Evolutionary conservation across 2,888 invertebrate genomes (phyloP).

Genomic region (Oscheius myriophilus): DNA sequence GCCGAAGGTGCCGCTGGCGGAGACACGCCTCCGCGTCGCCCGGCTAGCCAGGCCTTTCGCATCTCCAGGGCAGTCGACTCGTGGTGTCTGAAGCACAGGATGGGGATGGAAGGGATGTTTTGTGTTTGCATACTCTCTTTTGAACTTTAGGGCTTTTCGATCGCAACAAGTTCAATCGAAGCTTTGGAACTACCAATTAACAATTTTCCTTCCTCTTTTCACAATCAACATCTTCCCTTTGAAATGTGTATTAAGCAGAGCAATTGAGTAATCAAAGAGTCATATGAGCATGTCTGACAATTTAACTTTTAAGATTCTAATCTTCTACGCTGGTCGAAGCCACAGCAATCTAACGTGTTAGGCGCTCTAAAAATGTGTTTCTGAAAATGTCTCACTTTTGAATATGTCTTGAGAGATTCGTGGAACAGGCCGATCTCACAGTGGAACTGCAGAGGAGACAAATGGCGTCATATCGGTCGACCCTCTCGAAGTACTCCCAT

Average conservation of each 20-base stretch:
- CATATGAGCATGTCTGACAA: no score
- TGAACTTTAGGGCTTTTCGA: no score
- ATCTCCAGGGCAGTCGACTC: conserved; percentile 21
- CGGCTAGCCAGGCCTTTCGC: conserved; percentile 24
- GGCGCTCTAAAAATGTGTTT: no score
- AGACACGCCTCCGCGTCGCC: conserved; percentile 17
- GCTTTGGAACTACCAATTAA: no score
- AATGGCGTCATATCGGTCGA: conserved; percentile 34
- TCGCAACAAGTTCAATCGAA: background rate
- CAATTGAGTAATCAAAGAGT: no score
- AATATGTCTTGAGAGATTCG: conserved; percentile 38
- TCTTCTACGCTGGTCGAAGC: no score
- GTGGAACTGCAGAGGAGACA: conserved; percentile 35
- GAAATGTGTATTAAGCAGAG: no score
- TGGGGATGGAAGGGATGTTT: no score
- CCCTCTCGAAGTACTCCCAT: conserved; percentile 33
- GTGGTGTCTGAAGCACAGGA: conserved; percentile 28
- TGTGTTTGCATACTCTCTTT: background rate
- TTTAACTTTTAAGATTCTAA: no score
- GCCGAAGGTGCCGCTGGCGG: conserved; percentile 21
- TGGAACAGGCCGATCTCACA: conserved; percentile 40
- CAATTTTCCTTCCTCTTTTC: no score
- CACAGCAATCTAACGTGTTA: no score
- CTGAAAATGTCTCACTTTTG: conserved; percentile 17
- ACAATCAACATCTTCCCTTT: no score